phyloP scores from a whole-genome alignment of 2,797 vertebrate genomes.

The Crocidura indochinensis region DNA sequence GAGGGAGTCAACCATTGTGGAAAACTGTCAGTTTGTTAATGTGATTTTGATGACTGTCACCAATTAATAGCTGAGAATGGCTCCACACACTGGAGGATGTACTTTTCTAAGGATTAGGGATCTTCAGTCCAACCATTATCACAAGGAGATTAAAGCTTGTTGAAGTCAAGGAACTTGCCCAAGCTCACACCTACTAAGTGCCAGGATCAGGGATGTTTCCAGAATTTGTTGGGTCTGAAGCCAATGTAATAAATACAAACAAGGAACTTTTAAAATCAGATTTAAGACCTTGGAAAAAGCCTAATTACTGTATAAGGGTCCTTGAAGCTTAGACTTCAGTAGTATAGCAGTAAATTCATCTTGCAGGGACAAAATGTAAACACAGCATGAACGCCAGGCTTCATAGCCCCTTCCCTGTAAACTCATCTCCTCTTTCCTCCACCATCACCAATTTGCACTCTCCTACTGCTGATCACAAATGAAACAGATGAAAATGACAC shows the following conservation, averaged over 20 bases:
- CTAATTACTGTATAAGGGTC: not conserved
- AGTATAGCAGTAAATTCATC: not conserved
- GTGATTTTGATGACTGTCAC: not conserved
- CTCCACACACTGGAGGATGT: not conserved
- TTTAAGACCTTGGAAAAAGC: constrained; percentile 37
- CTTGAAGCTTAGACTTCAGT: not conserved
- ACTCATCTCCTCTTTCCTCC: not conserved
- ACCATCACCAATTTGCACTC: not conserved
- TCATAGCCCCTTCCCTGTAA: rapidly evolving
- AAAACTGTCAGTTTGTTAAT: not conserved
- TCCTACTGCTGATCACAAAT: not conserved
- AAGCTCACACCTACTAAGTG: not conserved
- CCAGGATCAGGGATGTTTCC: not conserved
- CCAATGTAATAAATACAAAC: not conserved
- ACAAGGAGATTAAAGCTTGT: not conserved
- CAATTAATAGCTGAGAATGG: rapidly evolving
- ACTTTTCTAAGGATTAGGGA: not conserved
- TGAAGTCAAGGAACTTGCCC: not conserved
- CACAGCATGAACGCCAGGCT: not conserved
- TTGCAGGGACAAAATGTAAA: constrained; percentile 3
- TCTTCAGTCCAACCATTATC: not conserved
- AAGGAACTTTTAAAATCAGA: not conserved
- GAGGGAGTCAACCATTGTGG: not conserved
- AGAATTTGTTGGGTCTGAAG: not conserved
- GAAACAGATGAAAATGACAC: not conserved